A percentile compares a stretch with the other conserved stretches of the same genome.
Conservation (phyloP, 2,113 vertebrate genomes). For the Erythrocercus mccallii region DNA sequence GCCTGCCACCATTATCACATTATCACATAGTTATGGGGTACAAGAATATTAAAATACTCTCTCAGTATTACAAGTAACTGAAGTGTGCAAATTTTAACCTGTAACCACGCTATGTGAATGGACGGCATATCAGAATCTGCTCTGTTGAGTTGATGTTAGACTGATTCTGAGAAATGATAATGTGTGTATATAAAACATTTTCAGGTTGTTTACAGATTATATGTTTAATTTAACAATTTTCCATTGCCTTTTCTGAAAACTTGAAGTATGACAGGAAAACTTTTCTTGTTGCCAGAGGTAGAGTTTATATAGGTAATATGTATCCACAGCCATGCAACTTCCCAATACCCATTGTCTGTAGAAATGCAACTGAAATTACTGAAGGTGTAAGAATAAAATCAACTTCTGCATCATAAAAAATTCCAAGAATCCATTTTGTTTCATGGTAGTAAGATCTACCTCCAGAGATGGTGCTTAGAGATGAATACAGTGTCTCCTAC, state of each 20-base stretch:
- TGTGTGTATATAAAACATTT: neutral
- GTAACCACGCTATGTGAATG: neutral
- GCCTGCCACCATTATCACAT: neutral
- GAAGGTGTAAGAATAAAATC: neutral
- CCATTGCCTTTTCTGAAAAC: neutral
- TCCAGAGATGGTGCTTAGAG: neutral
- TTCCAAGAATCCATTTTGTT: neutral
- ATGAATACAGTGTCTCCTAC: neutral
- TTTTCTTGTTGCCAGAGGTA: neutral
- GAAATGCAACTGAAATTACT: neutral
- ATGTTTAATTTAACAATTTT: neutral
- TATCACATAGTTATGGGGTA: neutral
- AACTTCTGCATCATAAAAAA: neutral
- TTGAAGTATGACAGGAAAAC: neutral
- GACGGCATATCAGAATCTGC: neutral
- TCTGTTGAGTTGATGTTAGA: neutral
- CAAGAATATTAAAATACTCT: neutral
- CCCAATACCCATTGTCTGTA: neutral
- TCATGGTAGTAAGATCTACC: neutral
- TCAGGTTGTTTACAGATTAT: neutral
- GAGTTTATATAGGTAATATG: neutral
- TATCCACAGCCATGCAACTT: neutral
- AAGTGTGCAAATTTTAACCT: neutral
- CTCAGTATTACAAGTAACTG: neutral
- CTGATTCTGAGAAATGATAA: neutral